Conservation (phyloP, 2,113 vertebrate species). For the Seriola quinqueradiata region DNA sequence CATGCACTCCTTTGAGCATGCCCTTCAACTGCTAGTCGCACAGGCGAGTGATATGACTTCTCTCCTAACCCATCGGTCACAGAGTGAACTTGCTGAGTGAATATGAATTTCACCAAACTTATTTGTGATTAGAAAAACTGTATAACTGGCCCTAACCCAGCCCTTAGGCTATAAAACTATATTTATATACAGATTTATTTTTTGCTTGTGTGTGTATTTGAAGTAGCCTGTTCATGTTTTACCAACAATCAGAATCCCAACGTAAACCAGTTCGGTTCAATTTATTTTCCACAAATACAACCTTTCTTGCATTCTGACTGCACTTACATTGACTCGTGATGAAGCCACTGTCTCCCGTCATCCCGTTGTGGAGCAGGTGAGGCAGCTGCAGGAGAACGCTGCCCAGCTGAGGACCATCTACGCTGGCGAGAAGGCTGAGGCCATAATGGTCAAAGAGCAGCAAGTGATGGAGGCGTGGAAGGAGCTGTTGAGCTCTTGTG, state of each 20-base stretch:
- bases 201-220: neutral
- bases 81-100: neutral
- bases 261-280: neutral
- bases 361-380: conserved; percentile 82
- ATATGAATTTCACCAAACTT: neutral
- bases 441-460: conserved; percentile 90
- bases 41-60: conserved; percentile 73
- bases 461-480: conserved; percentile 91
- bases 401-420: conserved; percentile 91
- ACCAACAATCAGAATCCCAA: neutral
- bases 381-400: conserved; percentile 93
- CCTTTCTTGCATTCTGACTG: neutral
- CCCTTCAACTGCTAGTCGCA: conserved; percentile 84
- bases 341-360: neutral
- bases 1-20: conserved; percentile 86
- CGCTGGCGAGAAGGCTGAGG: conserved; percentile 93
- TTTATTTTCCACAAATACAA: neutral
- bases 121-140: neutral
- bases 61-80: neutral
- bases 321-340: neutral
- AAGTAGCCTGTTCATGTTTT: neutral
- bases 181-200: no score
- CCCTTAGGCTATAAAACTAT: neutral
- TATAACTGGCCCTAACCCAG: neutral
- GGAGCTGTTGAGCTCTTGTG: conserved; percentile 88